Base-by-base conservation (phyloP, 2,113 vertebrate species). In the Terrapene triunguis region DNA sequence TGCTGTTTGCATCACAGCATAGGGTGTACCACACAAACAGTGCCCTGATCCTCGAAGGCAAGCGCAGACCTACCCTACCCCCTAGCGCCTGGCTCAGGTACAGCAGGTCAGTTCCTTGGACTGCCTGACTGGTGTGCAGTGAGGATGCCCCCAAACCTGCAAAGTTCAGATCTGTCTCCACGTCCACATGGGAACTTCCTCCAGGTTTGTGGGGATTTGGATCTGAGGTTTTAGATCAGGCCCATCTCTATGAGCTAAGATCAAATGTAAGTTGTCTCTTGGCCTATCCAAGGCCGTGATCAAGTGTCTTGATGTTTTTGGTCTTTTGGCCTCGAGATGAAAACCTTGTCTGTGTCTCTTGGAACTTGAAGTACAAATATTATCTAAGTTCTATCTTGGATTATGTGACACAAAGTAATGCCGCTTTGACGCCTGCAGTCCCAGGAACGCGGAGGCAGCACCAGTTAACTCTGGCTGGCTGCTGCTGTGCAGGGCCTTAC, bases 31-130 rank as follows among this genome's bases (percentile, higher is more conserved):
- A 9, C 42, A 84, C 74, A 48, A 48, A 48, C n/a, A 47, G 11
- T 47, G 74, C 44, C 27, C 42, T 25, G 24, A 5, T 48, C 74
- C 44, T 78, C 27, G 0, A 3, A 78, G 14, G 14, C 35, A 19
- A 24, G 5, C 9, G 62, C 17, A 25, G 59, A 8, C 65, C 59
- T 44, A 0, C 4, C 29, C 90, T 8, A 4, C 0, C 29, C 1
- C 4, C 3, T 7, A 2, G 1, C 10, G 85, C 55, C 24, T 12
- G 21, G 29, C 44, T 2, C 14, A 59, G 32, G 27, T 80, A 38
- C 16, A n/a, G 88, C 4, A 85, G 16, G 17, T n/a, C 53, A 32
- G 14, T 7, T 95, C 32, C 0, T 53, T 72, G 80, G 59, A 47
- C 29, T 11, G 89, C 24, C 4, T 62, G 72, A 14, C 21, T 59